Base-by-base conservation (phyloP, 2,797 vertebrate species). In the Spondyliosoma cantharus region DNA sequence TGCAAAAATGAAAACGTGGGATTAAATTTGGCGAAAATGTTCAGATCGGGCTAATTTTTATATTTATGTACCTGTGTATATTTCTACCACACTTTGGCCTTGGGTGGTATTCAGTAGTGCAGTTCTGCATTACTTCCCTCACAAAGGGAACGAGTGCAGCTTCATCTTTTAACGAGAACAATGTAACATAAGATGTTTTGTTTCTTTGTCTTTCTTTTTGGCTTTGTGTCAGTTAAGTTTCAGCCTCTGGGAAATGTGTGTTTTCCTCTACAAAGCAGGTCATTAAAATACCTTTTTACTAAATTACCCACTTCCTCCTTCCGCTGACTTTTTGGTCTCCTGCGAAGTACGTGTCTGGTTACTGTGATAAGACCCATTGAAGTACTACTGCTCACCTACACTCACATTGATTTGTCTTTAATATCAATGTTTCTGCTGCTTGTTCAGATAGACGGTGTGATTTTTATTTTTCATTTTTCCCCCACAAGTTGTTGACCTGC, bases 21-120 rank as follows among this genome's bases (percentile, higher is more conserved):
- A 88, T 78, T 83, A 82, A 46, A 91, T 91, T 90, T 90, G 87
- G 91, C 76, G 56, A 76, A 80, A 81, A 75, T 80, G 84, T 89
- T 84, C 86, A 78, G 89, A 93, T 89, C 70, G 83, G 91, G 91
- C 90, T 80, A 78, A 90, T 89, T 94, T 95, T 95, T 93, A 90
- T 94, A 93, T 93, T 91, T 90, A 93, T 93, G 92, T 95, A 92
- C 89, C 82, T 92, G 92, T 93, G 93, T 94, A 92, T 93, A 92
- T 94, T 94, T 93, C 86, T 92, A 93, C 91, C 90, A 89, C 87
- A 89, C 85, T 91, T 90, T 89, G 91, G 90, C 92, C 95, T 95
- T 89, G 95, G 95, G 88, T 90, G 92, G 88, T 90, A 85, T 92
- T 82, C 59, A 69, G 90, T 86, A 83, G 87, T 90, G 90, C 91